Conservation (phyloP, 64 coral and sea anemone species). For the Cladopsammia gracilis region DNA sequence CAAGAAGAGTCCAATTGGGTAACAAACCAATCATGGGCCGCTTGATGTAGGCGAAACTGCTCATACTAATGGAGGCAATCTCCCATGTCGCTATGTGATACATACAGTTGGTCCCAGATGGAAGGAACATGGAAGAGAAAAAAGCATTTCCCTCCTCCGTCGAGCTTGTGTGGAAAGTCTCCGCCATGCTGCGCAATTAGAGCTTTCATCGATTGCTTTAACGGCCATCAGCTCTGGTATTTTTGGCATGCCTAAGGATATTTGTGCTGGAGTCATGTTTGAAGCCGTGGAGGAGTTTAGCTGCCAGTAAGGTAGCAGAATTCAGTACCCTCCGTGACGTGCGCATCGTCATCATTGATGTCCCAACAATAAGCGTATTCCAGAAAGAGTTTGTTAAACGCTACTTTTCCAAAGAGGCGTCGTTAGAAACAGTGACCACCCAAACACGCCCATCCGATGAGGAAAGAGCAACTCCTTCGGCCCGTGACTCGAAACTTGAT, state of each 20-base stretch:
- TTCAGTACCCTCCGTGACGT: slow-evolving; percentile 46
- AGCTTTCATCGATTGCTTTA: slow-evolving; percentile 60
- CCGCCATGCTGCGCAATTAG: not conserved
- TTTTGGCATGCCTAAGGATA: slow-evolving; percentile 55
- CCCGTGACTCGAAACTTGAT: not conserved
- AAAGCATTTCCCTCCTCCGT: not conserved
- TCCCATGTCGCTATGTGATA: slow-evolving; percentile 47
- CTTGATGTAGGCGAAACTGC: slow-evolving; percentile 21
- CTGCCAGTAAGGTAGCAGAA: not conserved
- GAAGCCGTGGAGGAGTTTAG: slow-evolving; percentile 41
- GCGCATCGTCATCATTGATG: slow-evolving; percentile 76
- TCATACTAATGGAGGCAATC: slow-evolving; percentile 11
- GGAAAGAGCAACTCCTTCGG: not conserved
- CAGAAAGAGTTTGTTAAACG: slow-evolving; percentile 66
- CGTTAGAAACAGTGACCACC: not conserved
- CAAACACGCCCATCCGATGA: not conserved
- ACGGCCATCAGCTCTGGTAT: slow-evolving; percentile 77
- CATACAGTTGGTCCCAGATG: slow-evolving; percentile 58
- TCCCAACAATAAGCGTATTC: slow-evolving; percentile 46
- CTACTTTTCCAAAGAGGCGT: not conserved
- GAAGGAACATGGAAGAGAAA: not conserved
- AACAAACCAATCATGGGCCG: not conserved
- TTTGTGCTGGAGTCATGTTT: slow-evolving; percentile 78
- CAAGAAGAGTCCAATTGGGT: not conserved
- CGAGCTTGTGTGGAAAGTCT: slow-evolving; percentile 20